A percentile compares a stretch with the other conserved stretches of the same genome.
These are phyloP conservation scores for Scomber colias DNA, from an alignment of 2,113 vertebrate species.

Conservation along the genomic window DNA sequence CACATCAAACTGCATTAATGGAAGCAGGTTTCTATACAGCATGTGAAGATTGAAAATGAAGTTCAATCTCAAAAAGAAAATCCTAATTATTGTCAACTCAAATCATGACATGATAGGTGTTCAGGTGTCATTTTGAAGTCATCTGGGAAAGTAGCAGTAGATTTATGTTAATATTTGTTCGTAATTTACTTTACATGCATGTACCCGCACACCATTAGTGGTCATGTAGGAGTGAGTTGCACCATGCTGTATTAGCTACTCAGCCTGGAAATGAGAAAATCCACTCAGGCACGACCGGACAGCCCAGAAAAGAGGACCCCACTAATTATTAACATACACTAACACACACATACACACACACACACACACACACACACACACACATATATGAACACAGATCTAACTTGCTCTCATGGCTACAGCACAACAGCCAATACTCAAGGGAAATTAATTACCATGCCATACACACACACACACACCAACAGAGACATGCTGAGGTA, in stretches of 20 bases:
- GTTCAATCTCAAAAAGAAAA: not conserved
- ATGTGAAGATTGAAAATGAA: not conserved
- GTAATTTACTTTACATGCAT: conserved; percentile 25
- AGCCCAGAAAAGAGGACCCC: conserved; percentile 57
- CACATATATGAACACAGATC: not conserved
- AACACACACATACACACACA: conserved; percentile 1
- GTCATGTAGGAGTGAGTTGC: conserved; percentile 40
- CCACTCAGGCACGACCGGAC: conserved; percentile 63
- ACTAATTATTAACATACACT: conserved; percentile 62
- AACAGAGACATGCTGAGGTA: conserved; percentile 73
- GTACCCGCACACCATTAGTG: conserved; percentile 19
- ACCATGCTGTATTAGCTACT: conserved; percentile 41
- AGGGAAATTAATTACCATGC: conserved; percentile 76
- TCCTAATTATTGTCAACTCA: not conserved
- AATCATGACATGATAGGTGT: not conserved
- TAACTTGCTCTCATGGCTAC: conserved; percentile 40
- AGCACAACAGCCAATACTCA: conserved; percentile 52
- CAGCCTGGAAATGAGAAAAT: conserved; percentile 69
- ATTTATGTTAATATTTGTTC: conserved; percentile 48
- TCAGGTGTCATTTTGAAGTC: not conserved
- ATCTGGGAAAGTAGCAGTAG: not conserved
- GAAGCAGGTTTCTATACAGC: not conserved
- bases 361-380: conserved; percentile 7
- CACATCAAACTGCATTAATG: not conserved
- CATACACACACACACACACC: conserved; percentile 46